Evolutionary conservation across 2,888 invertebrate species (phyloP).

Genomic region (Macrosiphum euphorbiae): DNA sequence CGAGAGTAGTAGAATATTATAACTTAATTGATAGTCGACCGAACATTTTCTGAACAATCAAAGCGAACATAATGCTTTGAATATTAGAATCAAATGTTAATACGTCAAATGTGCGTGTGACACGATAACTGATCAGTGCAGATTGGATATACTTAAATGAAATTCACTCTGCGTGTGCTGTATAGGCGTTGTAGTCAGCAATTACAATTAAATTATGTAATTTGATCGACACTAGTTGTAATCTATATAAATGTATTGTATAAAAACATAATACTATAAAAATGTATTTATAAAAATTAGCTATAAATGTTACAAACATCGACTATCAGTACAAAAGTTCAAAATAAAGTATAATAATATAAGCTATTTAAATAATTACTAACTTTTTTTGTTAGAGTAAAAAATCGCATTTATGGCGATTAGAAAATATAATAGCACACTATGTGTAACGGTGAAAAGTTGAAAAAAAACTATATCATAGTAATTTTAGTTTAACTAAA

Average conservation of each 20-base stretch:
- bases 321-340: neutral
- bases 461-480: neutral
- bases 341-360: neutral
- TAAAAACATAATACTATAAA: neutral
- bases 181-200: neutral
- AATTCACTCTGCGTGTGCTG: neutral
- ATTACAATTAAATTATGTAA: slow-evolving; percentile 20
- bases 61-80: slow-evolving; percentile 13
- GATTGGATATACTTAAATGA: neutral
- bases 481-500: neutral
- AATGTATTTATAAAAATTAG: neutral
- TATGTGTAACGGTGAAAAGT: neutral
- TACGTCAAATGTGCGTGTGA: slow-evolving; percentile 27
- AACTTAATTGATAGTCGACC: neutral
- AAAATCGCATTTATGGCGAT: neutral
- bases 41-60: slow-evolving; percentile 11
- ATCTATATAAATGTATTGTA: neutral
- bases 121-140: neutral
- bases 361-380: neutral
- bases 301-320: neutral
- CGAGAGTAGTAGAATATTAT: neutral
- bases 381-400: neutral
- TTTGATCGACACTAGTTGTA: neutral
- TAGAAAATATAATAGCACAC: neutral
- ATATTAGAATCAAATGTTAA: slow-evolving; percentile 29